Conservation (phyloP, 2,888 invertebrate genomes). For the Phrixothrix hirtus region DNA sequence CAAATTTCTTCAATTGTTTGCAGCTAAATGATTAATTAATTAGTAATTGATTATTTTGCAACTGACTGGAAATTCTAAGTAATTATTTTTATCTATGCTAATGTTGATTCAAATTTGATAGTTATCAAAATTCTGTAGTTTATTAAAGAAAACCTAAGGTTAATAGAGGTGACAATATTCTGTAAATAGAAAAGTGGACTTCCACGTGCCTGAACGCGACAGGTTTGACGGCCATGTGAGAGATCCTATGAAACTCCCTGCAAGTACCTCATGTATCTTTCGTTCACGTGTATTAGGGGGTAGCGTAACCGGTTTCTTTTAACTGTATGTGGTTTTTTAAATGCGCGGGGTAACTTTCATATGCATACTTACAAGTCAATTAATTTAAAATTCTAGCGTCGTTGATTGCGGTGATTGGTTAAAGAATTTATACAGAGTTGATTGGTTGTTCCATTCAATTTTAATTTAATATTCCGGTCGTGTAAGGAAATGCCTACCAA, state of each 20-base stretch:
- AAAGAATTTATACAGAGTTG: conserved; percentile 33
- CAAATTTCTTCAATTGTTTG: too few relatives aligned
- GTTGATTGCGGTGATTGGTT: conserved; percentile 40
- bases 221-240: conserved; percentile 52
- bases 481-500: conserved; percentile 18
- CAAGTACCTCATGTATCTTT: conserved; percentile 19
- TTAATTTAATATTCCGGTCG: conserved; percentile 40
- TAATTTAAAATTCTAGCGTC: conserved; percentile 43
- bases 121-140: too few relatives aligned
- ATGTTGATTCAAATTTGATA: too few relatives aligned
- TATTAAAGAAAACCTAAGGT: too few relatives aligned
- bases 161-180: too few relatives aligned
- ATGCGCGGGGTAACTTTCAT: conserved; percentile 23
- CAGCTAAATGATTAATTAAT: too few relatives aligned
- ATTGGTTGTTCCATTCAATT: conserved; percentile 42
- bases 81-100: too few relatives aligned
- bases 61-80: too few relatives aligned
- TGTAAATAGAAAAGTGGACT: conserved; percentile 46
- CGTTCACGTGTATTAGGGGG: conserved; percentile 40
- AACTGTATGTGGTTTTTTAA: conserved; percentile 37
- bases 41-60: too few relatives aligned
- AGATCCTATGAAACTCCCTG: conserved; percentile 34
- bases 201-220: conserved; percentile 48
- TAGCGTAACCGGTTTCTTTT: conserved; percentile 43
- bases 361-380: conserved; percentile 1